These are phyloP conservation scores for Tridacna gigas DNA, from an alignment of 2,888 invertebrate species.

Conservation along the genomic window DNA sequence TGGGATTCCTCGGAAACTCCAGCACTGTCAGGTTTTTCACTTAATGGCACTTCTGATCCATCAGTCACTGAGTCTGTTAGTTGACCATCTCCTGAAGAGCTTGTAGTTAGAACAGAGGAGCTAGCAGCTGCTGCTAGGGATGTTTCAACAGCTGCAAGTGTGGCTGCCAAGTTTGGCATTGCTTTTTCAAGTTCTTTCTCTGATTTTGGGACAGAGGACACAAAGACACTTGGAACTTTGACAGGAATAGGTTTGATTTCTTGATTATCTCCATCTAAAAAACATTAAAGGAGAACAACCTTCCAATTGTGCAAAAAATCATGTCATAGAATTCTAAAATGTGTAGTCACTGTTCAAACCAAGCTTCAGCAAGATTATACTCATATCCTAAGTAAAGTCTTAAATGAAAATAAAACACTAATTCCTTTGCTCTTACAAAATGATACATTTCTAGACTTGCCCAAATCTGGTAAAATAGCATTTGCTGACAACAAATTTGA, in stretches of 20 bases:
- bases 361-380: too few relatives aligned
- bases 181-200: conserved; percentile 11
- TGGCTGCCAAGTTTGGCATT: conserved; percentile 15
- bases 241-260: not conserved
- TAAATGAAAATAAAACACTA: too few relatives aligned
- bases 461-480: too few relatives aligned
- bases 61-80: not conserved
- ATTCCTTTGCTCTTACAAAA: too few relatives aligned
- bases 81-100: not conserved
- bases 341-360: too few relatives aligned
- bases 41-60: not conserved
- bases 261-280: conserved; percentile 17
- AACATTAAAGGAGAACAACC: not conserved
- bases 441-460: too few relatives aligned
- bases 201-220: not conserved
- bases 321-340: too few relatives aligned
- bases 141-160: conserved; percentile 17
- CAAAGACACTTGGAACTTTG: conserved; percentile 13
- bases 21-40: not conserved
- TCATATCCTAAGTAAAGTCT: too few relatives aligned
- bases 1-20: conserved; percentile 10
- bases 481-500: too few relatives aligned
- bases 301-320: too few relatives aligned
- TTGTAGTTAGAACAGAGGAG: not conserved
- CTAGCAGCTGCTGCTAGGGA: not conserved